Conservation (phyloP, 2,113 vertebrate genomes). For the Donacobius atricapilla region DNA sequence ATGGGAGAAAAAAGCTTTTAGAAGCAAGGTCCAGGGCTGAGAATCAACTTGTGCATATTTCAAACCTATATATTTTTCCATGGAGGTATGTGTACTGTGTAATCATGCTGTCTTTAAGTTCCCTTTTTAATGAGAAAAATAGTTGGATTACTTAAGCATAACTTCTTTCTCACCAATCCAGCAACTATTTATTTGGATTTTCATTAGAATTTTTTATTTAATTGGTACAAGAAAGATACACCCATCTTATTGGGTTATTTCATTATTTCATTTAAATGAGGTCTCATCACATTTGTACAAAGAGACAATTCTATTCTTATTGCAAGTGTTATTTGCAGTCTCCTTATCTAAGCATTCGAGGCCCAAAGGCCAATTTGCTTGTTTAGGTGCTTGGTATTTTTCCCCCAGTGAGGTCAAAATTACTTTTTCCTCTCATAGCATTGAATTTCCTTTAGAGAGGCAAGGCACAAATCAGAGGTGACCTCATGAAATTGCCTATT, state of each 20-base stretch:
- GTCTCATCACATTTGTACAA: neutral
- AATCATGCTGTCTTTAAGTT: neutral
- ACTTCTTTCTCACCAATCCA: neutral
- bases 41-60: neutral
- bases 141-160: neutral
- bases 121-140: neutral
- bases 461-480: neutral
- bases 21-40: neutral
- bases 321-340: neutral
- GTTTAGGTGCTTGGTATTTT: rapidly evolving
- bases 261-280: neutral
- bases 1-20: neutral
- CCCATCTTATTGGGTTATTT: neutral
- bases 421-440: neutral
- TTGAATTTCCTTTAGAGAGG: neutral
- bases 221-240: neutral
- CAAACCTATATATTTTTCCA: neutral
- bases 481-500: neutral
- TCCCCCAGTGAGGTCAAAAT: neutral
- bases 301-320: neutral
- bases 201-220: neutral
- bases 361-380: neutral
- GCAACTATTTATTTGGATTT: neutral
- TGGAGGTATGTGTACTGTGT: rapidly evolving
- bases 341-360: neutral